Evolutionary conservation across 2,888 invertebrate species (phyloP), one percentile per base, ranked within the genome.

Genomic region (Tipula unca): DNA sequence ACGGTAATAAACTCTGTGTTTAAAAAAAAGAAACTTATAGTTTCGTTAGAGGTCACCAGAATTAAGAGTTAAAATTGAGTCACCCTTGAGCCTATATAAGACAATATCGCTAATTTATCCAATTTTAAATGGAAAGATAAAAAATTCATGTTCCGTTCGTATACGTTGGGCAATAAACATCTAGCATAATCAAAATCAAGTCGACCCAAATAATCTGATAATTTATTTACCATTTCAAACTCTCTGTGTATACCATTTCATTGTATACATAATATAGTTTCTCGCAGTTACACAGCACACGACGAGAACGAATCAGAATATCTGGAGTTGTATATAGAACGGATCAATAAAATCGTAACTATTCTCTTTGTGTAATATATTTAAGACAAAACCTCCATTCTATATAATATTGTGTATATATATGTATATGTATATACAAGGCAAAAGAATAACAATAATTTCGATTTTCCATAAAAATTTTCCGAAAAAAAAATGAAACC

Each of bases 401-500:
- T n/a, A n/a, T n/a, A n/a, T n/a, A n/a, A 17, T 6, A 17, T 3
- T 10, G 10, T 39, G 13, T 17, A 54, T 54, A 54, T 17, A 17
- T 54, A 35, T 35, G 3, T 42, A 42, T 42, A 13, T n/a, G n/a
- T n/a, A n/a, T n/a, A n/a, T n/a, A n/a, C n/a, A n/a, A n/a, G n/a
- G 13, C 42, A 42, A 42, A 35, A 35, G 35, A 35, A 35, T 35
- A 35, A 35, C 35, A 35, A 35, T 35, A 39, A 48, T 69, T 69
- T 69, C 69, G 69, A 69, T 69, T 69, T 69, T 69, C 69, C 69
- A 69, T 69, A 69, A 69, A 54, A 69, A 69, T 48, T n/a, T n/a
- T 48, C 48, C 48, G 20, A 25, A 69, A 69, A 69, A 48, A n/a
- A n/a, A 48, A 17, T 42, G 17, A 69, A 69, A 20, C 25, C 25